A percentile compares a stretch with the other conserved stretches of the same genome.
These are phyloP conservation scores for Siniperca chuatsi DNA, from an alignment of 2,113 vertebrate species.

Conservation along the genomic window DNA sequence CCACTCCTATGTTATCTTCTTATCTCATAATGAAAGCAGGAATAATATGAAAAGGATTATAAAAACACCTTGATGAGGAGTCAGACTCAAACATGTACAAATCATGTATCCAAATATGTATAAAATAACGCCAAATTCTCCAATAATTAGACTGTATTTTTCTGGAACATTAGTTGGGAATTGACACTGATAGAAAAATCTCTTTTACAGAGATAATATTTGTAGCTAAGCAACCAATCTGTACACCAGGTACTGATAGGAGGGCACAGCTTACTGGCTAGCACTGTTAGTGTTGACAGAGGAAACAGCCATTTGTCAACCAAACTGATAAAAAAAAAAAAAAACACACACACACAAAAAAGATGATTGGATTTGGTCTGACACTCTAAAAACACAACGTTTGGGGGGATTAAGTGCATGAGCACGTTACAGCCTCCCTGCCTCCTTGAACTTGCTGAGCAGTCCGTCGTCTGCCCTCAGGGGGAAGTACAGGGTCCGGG, in stretches of 20 bases:
- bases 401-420: not conserved
- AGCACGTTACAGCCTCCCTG: constrained; percentile 72
- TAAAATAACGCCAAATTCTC: not conserved
- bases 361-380: not conserved
- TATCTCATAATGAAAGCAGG: not conserved
- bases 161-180: not conserved
- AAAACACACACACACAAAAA: not conserved
- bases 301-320: not conserved
- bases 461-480: constrained; percentile 87
- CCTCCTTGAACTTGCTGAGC: constrained; percentile 86
- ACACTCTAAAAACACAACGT: not conserved
- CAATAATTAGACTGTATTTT: not conserved
- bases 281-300: not conserved
- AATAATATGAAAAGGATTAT: not conserved
- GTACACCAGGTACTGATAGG: not conserved
- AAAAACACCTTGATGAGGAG: not conserved
- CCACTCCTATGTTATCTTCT: not conserved
- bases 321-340: not conserved
- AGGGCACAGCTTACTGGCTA: not conserved
- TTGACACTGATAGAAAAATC: not conserved
- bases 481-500: constrained; percentile 87
- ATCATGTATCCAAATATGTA: not conserved
- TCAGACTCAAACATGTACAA: not conserved
- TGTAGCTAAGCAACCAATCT: not conserved
- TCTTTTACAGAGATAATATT: not conserved